Percentiles rank a stretch among this genome's conserved stretches.
These are phyloP conservation scores for Anas platyrhynchos DNA, from an alignment of 2,113 vertebrate species.

Conservation along the genomic window DNA sequence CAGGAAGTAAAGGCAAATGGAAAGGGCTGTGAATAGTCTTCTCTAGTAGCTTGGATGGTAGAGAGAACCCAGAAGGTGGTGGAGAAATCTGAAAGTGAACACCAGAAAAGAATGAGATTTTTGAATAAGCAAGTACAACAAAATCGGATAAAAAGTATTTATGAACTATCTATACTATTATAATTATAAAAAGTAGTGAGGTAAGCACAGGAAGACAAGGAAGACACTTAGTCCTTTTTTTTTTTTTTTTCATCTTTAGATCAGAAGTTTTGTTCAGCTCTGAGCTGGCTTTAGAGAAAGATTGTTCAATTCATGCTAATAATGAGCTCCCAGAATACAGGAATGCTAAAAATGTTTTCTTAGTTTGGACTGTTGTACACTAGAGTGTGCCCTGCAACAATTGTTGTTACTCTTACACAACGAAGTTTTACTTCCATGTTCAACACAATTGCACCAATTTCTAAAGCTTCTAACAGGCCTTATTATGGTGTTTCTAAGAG, in stretches of 20 bases:
- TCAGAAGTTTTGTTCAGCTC: neutral
- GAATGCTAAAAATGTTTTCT: neutral
- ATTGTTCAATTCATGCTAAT: neutral
- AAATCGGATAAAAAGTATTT: neutral
- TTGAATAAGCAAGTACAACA: neutral
- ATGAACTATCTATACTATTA: neutral
- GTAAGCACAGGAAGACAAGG: neutral
- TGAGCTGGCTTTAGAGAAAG: neutral
- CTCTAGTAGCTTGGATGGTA: neutral
- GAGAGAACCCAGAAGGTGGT: neutral
- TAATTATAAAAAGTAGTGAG: neutral
- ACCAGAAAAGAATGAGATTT: neutral
- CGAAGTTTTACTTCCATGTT: constrained; percentile 14
- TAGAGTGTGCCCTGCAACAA: neutral
- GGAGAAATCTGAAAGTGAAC: neutral
- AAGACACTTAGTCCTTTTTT: neutral
- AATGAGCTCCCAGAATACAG: neutral
- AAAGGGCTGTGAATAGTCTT: neutral
- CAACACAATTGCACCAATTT: neutral
- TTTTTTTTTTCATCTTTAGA: neutral
- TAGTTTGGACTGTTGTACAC: neutral
- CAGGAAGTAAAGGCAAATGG: neutral
- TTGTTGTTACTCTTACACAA: neutral
- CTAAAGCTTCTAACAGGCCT: constrained; percentile 30
- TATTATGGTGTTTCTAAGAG: constrained; percentile 36